A percentile compares a stretch with the other conserved stretches of the same genome.
Evolutionary conservation across 2,113 vertebrate genomes (phyloP).

Genomic region (Phainopepla nitens): DNA sequence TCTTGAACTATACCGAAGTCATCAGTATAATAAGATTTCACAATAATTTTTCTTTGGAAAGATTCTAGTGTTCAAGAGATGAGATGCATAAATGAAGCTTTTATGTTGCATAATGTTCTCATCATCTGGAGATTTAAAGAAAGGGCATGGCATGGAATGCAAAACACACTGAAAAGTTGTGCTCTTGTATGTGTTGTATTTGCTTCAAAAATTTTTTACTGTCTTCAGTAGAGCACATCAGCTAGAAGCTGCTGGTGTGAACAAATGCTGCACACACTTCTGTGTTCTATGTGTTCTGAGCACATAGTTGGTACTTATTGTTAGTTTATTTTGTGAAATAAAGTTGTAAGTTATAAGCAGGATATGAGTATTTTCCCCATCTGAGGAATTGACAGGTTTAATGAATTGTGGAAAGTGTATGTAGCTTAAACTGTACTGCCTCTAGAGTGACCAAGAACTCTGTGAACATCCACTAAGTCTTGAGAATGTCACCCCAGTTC

Average conservation of each 20-base stretch:
- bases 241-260: neutral
- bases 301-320: neutral
- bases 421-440: neutral
- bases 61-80: neutral
- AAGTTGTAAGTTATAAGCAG: neutral
- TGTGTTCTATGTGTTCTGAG: neutral
- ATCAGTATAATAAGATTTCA: neutral
- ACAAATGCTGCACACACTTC: neutral
- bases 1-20: neutral
- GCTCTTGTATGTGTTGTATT: neutral
- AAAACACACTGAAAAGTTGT: neutral
- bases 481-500: neutral
- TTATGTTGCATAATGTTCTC: neutral
- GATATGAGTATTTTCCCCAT: neutral
- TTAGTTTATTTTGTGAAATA: neutral
- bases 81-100: neutral
- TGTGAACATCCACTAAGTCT: neutral
- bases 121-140: neutral
- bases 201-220: neutral
- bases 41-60: neutral
- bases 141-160: neutral
- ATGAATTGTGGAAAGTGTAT: neutral
- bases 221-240: neutral
- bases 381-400: neutral
- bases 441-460: neutral